Evolutionary conservation across 2,113 vertebrate genomes (phyloP), one percentile per base, ranked within the genome.

Genomic region (Pimephales promelas): DNA sequence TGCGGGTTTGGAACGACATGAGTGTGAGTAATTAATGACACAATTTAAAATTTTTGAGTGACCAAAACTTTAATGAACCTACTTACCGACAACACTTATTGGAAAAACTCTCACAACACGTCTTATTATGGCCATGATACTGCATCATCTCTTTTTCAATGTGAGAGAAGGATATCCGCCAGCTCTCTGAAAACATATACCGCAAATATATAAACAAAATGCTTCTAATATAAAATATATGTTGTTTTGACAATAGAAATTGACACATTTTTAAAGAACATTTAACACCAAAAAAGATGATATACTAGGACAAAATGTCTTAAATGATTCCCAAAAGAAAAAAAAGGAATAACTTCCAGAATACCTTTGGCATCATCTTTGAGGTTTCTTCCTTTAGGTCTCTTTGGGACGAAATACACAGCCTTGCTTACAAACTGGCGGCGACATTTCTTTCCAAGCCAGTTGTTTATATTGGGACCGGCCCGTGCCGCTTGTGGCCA

Each of bases 161-260:
- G 72, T 91, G 91, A 57, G 90, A 95, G 86, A 94, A 94, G 8
- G 92, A 94, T 84, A 95, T 94, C 81, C 91, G 92, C 93, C 93
- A 95, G 28, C 92, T 92, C 64, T 94, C 94, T 94, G 86, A 11
- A 85, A 89, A 56, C 2, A 49, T 57, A 62, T 75, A 5, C 47
- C 0, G 71, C 28, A 83, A 13, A 68, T 47, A 82, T 22, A 45
- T 57, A 31, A 11, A 47, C 14, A 47, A 47, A 47, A 47, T 4
- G 18, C 16, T 54, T 54, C 2, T 20, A 28, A 28, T 28, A 28
- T 28, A 28, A 28, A 28, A 28, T 28, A 28, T 28, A 28, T 28
- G 28, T 28, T 28, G 1, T 28, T 28, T 28, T 28, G 28, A 28
- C 28, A 28, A 28, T 28, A 28, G 1, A 1, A 28, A 28, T 28